phyloP scores from a whole-genome alignment of 2,888 invertebrate species.

The Xestia sexstrigata region DNA sequence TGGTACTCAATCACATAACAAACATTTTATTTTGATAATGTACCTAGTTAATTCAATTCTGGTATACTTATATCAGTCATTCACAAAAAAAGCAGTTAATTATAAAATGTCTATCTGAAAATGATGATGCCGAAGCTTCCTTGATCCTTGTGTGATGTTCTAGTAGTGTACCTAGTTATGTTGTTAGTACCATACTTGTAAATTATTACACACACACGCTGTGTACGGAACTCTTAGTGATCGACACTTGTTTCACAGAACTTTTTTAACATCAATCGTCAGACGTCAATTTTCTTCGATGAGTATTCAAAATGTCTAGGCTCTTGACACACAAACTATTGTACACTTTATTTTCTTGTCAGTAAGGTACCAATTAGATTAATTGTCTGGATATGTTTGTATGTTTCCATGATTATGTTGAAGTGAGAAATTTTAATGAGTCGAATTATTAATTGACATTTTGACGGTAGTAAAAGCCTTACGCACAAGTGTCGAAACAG shows the following conservation, averaged over 20 bases:
- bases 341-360: slow-evolving; percentile 51
- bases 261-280: slow-evolving; percentile 70
- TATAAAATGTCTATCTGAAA: background rate
- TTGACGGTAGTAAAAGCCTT: slow-evolving; percentile 74
- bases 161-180: background rate
- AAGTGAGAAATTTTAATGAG: slow-evolving; percentile 80
- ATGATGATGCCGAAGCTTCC: background rate
- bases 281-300: slow-evolving; percentile 85
- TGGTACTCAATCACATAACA: background rate
- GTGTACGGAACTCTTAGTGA: slow-evolving; percentile 61
- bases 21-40: background rate
- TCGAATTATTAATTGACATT: slow-evolving; percentile 83
- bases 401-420: slow-evolving; percentile 62
- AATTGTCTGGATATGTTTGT: slow-evolving; percentile 40
- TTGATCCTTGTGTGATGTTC: background rate
- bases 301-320: slow-evolving; percentile 78
- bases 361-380: slow-evolving; percentile 50
- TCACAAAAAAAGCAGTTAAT: background rate
- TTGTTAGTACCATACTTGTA: slow-evolving; percentile 25
- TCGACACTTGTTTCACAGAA: slow-evolving; percentile 50
- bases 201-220: slow-evolving; percentile 19
- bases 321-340: slow-evolving; percentile 45
- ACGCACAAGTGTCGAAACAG: slow-evolving; percentile 70
- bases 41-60: background rate
- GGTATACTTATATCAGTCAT: background rate